Percentiles rank a stretch among this genome's conserved stretches.
Conservation (phyloP, 2,113 vertebrate species). For the Fregata magnificens region DNA sequence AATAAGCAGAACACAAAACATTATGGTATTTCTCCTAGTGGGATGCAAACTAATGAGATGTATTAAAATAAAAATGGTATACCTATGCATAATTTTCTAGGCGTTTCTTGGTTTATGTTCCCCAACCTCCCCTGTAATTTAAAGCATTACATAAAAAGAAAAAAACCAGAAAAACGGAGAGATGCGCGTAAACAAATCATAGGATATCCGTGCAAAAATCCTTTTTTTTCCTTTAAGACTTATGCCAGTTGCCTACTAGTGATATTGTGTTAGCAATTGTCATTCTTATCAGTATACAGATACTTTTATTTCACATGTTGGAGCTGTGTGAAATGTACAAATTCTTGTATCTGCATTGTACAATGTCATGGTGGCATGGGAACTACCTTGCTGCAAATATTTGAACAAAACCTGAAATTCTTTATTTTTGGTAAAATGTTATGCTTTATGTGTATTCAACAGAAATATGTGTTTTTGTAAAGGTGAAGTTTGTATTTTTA, state of each 20-base stretch:
- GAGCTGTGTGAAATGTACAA: conserved; percentile 71
- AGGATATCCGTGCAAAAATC: conserved; percentile 69
- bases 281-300: conserved; percentile 79
- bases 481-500: conserved; percentile 88
- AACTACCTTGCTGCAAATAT: conserved; percentile 78
- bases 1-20: conserved; percentile 58
- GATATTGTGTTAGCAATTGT: conserved; percentile 77
- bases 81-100: conserved; percentile 75
- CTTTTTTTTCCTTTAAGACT: conserved; percentile 57
- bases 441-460: conserved; percentile 88
- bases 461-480: conserved; percentile 87
- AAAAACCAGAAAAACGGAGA: conserved; percentile 35
- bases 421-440: conserved; percentile 97
- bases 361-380: conserved; percentile 72
- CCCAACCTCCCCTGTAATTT: conserved; percentile 58
- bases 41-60: conserved; percentile 76
- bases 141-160: conserved; percentile 59
- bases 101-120: conserved; percentile 71
- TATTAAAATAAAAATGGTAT: conserved; percentile 82
- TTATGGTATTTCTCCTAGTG: conserved; percentile 70
- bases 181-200: conserved; percentile 69
- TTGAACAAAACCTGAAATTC: conserved; percentile 83
- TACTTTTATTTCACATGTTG: conserved; percentile 78
- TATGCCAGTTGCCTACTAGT: conserved; percentile 76
- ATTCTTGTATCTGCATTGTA: conserved; percentile 76